A percentile compares a stretch with the other conserved stretches of the same genome.
Evolutionary conservation across 2,888 invertebrate genomes (phyloP).

Genomic region (Eristalinus sepulchralis): DNA sequence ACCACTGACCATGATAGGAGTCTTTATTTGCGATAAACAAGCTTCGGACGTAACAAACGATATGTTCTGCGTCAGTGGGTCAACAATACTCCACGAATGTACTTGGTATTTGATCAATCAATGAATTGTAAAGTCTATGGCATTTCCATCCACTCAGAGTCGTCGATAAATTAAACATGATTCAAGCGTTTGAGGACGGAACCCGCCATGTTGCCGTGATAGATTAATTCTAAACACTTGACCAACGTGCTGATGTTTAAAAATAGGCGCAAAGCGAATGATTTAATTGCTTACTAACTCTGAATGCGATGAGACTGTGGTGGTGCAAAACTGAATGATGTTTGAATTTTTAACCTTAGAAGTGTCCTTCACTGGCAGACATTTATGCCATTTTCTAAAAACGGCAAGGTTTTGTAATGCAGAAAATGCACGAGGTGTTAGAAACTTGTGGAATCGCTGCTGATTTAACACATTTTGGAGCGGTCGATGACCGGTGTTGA

Average conservation of each 20-base stretch:
- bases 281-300: neutral
- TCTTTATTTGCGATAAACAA: neutral
- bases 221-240: neutral
- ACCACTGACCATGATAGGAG: neutral
- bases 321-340: neutral
- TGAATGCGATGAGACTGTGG: neutral
- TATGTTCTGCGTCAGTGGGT: neutral
- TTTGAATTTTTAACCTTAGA: neutral
- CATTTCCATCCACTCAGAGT: neutral
- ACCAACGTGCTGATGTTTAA: neutral
- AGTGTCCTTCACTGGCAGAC: neutral
- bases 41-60: neutral
- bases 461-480: too few relatives aligned
- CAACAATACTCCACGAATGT: neutral
- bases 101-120: neutral
- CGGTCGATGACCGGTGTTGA: too few relatives aligned
- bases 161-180: neutral
- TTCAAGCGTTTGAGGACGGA: neutral
- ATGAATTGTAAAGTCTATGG: neutral
- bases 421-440: neutral
- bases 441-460: too few relatives aligned
- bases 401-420: neutral
- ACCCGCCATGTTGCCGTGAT: neutral
- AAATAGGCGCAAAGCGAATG: neutral
- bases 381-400: neutral